Base-by-base conservation (phyloP, 2,113 vertebrate species). In the Carassius auratus region DNA sequence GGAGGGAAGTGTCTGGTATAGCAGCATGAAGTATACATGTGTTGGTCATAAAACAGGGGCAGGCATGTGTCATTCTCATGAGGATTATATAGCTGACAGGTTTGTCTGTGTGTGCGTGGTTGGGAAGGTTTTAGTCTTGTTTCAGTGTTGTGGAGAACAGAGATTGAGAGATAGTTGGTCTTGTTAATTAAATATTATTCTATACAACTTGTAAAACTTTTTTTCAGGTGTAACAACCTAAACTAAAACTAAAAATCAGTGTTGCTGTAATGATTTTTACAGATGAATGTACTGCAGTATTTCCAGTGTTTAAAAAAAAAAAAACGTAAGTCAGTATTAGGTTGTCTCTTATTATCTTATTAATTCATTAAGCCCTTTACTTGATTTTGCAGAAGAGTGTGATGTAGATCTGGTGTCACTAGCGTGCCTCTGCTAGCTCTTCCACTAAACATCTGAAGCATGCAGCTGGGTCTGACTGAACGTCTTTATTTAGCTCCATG, bases 401-500 rank as follows among this genome's bases (percentile, higher is more conserved):
- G 48, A n/a, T 48, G 61, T 45, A 79, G 42, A 62, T 59, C 76
- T 68, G 19, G 17, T 33, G 69, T 26, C 33, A 61, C 36, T 9
- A 55, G 52, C 1, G 15, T 59, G 62, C 50, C 57, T 55, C 10
- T 76, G 48, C 52, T 83, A 52, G 59, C 75, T 84, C 68, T 50
- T 83, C 73, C 33, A 42, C 23, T n/a, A 57, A 55, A 76, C 38
- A 69, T 66, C 15, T 79, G 45, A 77, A 33, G 61, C 76, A 45
- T 82, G 78, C 55, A 73, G 73, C 83, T 66, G 66, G 59, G 15
- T 69, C 59, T 57, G 57, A 76, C 74, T 23, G 62, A 64, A 71
- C 5, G n/a, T 62, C 74, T 85, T 83, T 85, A 88, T 88, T 78
- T 85, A 85, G 57, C 52, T 55, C 62, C 12, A 4, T 48, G 78